A percentile compares a stretch with the other conserved stretches of the same genome.
phyloP scores from a whole-genome alignment of 2,888 invertebrate species.

The Drepana falcataria region DNA sequence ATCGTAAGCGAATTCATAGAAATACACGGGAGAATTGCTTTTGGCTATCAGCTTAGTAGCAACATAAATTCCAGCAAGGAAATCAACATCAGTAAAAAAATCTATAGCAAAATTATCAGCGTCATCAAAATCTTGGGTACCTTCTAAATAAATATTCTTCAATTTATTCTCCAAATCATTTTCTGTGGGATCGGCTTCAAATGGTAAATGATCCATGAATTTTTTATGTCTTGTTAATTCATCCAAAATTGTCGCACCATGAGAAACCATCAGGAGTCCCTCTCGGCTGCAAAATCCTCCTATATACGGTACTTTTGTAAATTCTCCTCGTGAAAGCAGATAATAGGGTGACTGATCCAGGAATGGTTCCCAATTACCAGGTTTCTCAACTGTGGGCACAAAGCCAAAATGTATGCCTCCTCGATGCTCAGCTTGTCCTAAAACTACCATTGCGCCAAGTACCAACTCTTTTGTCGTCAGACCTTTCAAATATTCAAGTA shows the following conservation, averaged over 20 bases:
- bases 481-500: constrained; percentile 50
- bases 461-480: constrained; percentile 50
- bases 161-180: constrained; percentile 40
- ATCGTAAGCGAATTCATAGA: constrained; percentile 79
- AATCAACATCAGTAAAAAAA: constrained; percentile 70
- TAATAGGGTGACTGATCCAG: constrained; percentile 56
- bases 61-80: constrained; percentile 53
- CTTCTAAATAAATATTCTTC: constrained; percentile 65
- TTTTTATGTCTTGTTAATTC: constrained; percentile 35
- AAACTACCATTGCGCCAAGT: constrained; percentile 36
- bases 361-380: constrained; percentile 65
- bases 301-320: constrained; percentile 68
- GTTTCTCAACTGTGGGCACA: constrained; percentile 60
- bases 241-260: constrained; percentile 23
- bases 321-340: constrained; percentile 54
- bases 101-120: constrained; percentile 59
- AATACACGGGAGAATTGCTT: constrained; percentile 65
- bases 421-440: constrained; percentile 30
- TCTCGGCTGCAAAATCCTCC: constrained; percentile 69
- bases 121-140: constrained; percentile 43
- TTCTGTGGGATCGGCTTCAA: constrained; percentile 36
- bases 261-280: constrained; percentile 52
- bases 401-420: constrained; percentile 71
- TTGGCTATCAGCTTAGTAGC: constrained; percentile 51
- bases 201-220: constrained; percentile 51